Evolutionary conservation across 2,888 invertebrate species (phyloP), one percentile per base, ranked within the genome.

Genomic region (Ornithoptera priamus): DNA sequence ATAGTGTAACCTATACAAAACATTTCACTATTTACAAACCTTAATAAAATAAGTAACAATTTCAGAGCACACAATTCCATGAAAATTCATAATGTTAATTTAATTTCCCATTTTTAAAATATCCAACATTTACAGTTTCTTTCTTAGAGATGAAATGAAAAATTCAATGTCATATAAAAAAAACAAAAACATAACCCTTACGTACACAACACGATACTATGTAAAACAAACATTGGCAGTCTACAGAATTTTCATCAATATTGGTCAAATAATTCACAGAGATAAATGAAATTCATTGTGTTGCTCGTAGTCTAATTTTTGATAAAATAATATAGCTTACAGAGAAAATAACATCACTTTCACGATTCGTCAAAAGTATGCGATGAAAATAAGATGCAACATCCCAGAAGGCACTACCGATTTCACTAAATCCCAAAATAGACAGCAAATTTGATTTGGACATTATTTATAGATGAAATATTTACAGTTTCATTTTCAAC

Each of bases 41-140:
- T 75, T 74, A 78, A 80, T 75, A 77, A 81, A 79, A 81, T 78
- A 80, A 77, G 75, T 76, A 79, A 78, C 76, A 75, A 71, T 75
- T 73, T 74, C 56, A 60, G 69, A 79, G 80, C 80, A 81, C 74
- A 70, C 56, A 64, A 67, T 64, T 67, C 42, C 63, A 70, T 63
- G 17, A 56, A 63, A 63, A 50, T 66, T 62, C 53, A 62, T 22
- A 60, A 46, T 36, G 8, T 30, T 39, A 67, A 60, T 60, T 50
- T 24, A 42, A 17, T 64, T n/a, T 64, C n/a, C 36, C 53, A 56
- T 53, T 53, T 6, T 30, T 7, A 46, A 60, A 24, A 30, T 20
- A 39, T 59, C 15, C 15, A 57, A 65, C 39, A 39, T 10, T 1
- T 39, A 39, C 39, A 39, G 8, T 10, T 39, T 39, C 39, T 39